Base-by-base conservation (phyloP, 2,113 vertebrate genomes). In the Tautogolabrus adspersus region DNA sequence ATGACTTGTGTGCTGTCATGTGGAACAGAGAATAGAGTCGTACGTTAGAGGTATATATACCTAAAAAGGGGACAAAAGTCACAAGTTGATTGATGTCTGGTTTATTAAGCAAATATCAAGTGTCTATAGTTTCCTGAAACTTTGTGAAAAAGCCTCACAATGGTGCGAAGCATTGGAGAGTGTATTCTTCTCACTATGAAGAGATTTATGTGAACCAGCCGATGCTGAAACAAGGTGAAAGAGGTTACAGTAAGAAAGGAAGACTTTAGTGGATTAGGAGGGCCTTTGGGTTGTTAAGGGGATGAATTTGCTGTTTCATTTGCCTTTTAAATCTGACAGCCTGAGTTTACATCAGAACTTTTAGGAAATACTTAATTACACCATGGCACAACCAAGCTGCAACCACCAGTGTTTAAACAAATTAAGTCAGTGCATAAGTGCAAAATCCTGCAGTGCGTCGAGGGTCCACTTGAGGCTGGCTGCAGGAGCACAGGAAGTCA, bases 281-380 rank as follows among this genome's bases (percentile, higher is more conserved):
- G 42, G 55, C 40, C 30, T 70, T 68, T 37, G 71, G 58, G 21
- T 52, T 75, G 60, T 58, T 51, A 23, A 22, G 13, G 52, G 42
- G 55, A 23, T 42, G 30, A 69, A 66, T 78, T 67, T 75, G 46
- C 42, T 68, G 46, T 64, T 54, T 56, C 9, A n/a, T 16, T 26
- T 34, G 30, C 51, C 75, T 9, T 58, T 67, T 57, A 40, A 75
- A 78, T 78, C 62, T 49, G 73, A 83, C 60, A 74, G 58, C 56
- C 60, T 18, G 46, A 15, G 22, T 67, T 83, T 66, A 79, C 71
- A 54, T 78, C 73, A 66, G 65, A 51, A 3, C 46, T 65, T 49
- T 49, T 18, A 56, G 10, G 23, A 38, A 54, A 66, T 61, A 61
- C 15, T 16, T 75, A 70, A 78, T 81, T 66, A 72, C 12, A 79